Conservation (phyloP, 2,113 vertebrate species). For the Halichoerus grypus region DNA sequence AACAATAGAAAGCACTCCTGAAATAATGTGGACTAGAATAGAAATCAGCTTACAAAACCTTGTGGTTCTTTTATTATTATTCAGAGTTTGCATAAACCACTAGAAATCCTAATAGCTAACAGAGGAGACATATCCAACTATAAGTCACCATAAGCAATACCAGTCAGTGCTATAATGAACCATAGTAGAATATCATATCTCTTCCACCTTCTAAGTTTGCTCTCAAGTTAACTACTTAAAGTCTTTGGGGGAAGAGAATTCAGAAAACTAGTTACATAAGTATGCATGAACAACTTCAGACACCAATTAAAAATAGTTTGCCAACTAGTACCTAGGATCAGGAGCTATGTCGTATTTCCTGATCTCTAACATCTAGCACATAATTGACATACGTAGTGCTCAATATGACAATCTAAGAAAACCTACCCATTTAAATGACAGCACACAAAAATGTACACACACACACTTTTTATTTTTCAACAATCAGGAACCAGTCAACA, state of each 20-base stretch:
- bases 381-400: neutral
- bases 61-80: neutral
- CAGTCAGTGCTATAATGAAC: neutral
- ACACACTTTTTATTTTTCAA: neutral
- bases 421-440: neutral
- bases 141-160: neutral
- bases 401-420: neutral
- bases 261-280: neutral
- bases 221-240: neutral
- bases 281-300: neutral
- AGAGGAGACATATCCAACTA: neutral
- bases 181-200: neutral
- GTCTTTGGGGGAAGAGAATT: neutral
- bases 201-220: neutral
- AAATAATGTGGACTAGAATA: slow-evolving; percentile 1
- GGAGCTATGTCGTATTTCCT: neutral
- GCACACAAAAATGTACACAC: neutral
- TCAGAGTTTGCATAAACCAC: neutral
- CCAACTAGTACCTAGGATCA: neutral
- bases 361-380: neutral
- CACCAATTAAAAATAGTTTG: neutral
- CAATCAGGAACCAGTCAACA: neutral
- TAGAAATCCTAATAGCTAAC: neutral
- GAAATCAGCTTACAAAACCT: neutral
- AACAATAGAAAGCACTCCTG: neutral